A percentile compares a stretch with the other conserved stretches of the same genome.
phyloP scores from a whole-genome alignment of 35 echinoderm and acorn worm genomes.

The Chiridota heheva region DNA sequence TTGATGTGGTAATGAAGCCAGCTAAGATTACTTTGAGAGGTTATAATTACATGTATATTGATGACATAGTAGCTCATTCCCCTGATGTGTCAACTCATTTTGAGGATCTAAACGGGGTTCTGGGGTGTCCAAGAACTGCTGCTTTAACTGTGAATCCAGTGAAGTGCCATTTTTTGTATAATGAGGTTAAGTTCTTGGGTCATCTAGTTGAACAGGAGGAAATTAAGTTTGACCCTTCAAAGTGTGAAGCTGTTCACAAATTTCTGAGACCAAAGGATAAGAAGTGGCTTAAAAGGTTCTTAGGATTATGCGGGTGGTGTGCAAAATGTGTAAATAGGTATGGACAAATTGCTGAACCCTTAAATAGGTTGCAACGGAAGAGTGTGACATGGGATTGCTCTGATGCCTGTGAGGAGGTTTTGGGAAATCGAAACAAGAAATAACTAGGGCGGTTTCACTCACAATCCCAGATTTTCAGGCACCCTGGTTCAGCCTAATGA shows the following conservation, averaged over 20 bases:
- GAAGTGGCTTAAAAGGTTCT: slow-evolving; percentile 8
- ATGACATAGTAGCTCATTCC: slow-evolving; percentile 34
- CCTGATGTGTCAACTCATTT: neutral
- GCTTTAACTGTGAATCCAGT: slow-evolving; percentile 14
- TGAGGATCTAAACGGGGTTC: neutral
- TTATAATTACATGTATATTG: slow-evolving; percentile 13
- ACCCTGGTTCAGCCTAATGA: neutral
- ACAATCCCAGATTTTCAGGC: slow-evolving; percentile 17
- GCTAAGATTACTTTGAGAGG: neutral
- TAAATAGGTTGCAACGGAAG: neutral
- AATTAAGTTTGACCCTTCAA: slow-evolving; percentile 24
- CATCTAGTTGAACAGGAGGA: neutral
- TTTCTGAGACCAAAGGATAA: neutral
- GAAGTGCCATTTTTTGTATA: slow-evolving; percentile 1
- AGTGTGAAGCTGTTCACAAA: slow-evolving; percentile 11
- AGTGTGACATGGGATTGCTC: slow-evolving; percentile 18
- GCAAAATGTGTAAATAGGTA: neutral
- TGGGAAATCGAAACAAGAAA: neutral
- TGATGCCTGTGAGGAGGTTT: slow-evolving; percentile 1
- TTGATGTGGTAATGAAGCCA: neutral
- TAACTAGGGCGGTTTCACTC: slow-evolving; percentile 1
- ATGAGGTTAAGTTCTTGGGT: slow-evolving; percentile 22
- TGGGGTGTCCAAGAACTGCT: neutral
- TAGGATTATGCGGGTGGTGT: neutral
- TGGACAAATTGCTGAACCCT: slow-evolving; percentile 12